phyloP scores from a whole-genome alignment of 1,140 invertebrate species.

The Drosophila albomicans region DNA sequence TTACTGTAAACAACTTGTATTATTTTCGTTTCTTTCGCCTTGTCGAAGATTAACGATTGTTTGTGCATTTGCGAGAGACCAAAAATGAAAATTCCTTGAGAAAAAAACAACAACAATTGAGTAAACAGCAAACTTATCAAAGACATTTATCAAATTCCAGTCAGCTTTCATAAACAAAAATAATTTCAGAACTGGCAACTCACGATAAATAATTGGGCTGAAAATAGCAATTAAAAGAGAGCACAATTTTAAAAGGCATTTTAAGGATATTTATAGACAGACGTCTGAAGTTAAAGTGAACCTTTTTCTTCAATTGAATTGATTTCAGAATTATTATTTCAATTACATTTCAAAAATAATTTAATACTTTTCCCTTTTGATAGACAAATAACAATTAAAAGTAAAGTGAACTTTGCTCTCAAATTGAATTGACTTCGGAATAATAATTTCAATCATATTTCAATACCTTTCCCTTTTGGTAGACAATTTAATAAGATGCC shows the following conservation, averaged over 20 bases:
- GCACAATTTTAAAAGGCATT: neutral
- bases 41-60: constrained; percentile 40
- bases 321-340: too few species aligned
- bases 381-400: too few species aligned
- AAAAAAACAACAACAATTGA: neutral
- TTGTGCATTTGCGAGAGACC: constrained; percentile 4
- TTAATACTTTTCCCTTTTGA: too few species aligned
- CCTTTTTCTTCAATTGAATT: too few species aligned
- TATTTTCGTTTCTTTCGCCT: constrained; percentile 6
- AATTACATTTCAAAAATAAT: too few species aligned
- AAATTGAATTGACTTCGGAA: too few species aligned
- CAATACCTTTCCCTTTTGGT: too few species aligned
- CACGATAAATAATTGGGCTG: constrained; percentile 10
- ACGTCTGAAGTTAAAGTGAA: neutral
- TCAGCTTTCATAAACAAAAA: constrained; percentile 12
- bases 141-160: constrained; percentile 25
- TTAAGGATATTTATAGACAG: neutral
- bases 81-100: constrained; percentile 7
- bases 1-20: constrained; percentile 4
- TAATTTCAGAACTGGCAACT: constrained; percentile 4
- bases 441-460: too few species aligned
- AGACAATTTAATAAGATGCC: too few species aligned
- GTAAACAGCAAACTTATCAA: constrained; percentile 9
- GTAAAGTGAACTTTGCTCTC: too few species aligned
- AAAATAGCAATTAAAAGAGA: neutral